Conservation (phyloP, 2,888 invertebrate species). For the Limnephilus lunatus region DNA sequence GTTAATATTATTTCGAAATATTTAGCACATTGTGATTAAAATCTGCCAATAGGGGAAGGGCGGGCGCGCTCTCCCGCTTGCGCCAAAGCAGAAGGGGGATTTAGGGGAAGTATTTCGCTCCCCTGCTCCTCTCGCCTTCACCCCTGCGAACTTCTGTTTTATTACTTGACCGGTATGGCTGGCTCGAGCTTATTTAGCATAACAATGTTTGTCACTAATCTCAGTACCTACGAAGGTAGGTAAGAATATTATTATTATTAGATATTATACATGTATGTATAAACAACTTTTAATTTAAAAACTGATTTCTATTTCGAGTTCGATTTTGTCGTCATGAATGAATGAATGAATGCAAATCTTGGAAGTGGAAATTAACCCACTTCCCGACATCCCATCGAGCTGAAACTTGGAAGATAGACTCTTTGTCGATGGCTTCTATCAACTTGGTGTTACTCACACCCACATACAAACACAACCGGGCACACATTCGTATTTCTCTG, state of each 20-base stretch:
- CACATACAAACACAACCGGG: too few species aligned
- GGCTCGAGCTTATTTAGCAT: conserved; percentile 61
- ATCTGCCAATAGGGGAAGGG: conserved; percentile 35
- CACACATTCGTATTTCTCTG: too few species aligned
- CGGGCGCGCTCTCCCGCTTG: conserved; percentile 23
- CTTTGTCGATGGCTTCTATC: too few species aligned
- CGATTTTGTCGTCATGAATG: too few species aligned
- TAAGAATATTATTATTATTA: background rate
- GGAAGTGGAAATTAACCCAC: too few species aligned
- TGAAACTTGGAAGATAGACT: too few species aligned
- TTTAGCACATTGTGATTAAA: conserved; percentile 40
- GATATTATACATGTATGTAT: background rate
- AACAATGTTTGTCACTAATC: conserved; percentile 58
- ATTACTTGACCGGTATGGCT: conserved; percentile 31
- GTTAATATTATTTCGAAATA: conserved; percentile 32
- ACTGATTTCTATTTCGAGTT: background rate
- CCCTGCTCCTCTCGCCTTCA: background rate
- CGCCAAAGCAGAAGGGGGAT: conserved; percentile 29
- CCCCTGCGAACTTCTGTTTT: conserved; percentile 9
- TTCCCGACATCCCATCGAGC: too few species aligned
- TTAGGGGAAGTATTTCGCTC: conserved; percentile 37
- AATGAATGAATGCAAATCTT: too few species aligned
- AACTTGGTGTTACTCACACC: too few species aligned
- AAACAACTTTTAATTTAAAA: background rate
- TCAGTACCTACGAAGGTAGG: background rate